Evolutionary conservation across 2,113 vertebrate genomes (phyloP), one percentile per base, ranked within the genome.

Genomic region (Cyprinodon tularosa): DNA sequence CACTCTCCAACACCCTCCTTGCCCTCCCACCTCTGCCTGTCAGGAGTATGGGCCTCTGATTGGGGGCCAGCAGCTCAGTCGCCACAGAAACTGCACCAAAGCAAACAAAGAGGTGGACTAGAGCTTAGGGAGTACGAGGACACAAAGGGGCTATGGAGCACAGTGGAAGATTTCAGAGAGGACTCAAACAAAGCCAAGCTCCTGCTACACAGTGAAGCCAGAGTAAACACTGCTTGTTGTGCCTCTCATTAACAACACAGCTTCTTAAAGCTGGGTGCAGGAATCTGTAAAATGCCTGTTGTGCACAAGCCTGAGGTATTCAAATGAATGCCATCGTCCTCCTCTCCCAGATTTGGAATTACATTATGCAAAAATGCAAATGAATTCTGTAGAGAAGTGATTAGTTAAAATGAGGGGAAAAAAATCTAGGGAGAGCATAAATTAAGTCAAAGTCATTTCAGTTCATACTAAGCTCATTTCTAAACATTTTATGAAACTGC

Each of bases 31-130:
- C 79, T 63, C 57, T 66, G 79, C 78, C 87, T 89, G 82, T 89
- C 90, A 93, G 86, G 84, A 82, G 80, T 86, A 74, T 89, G 91
- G 90, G 92, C 91, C 90, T 86, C 88, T 90, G 90, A 93, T 88
- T 87, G 88, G 92, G 90, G 92, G 89, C 90, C 87, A 84, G 75
- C 86, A 72, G 89, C 88, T 90, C 88, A 86, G 93, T 95, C 76
- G 68, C 90, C 93, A 94, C 85, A 88, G 93, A 91, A 94, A 95
- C 94, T 82, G 90, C 89, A 89, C 91, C 91, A 94, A 93, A 93
- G 93, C 93, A 93, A 95, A 94, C 94, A 95, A 93, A 93, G 90
- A 87, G 90, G 89, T 86, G 89, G 92, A 93, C 93, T 81, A 62
- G 88, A 91, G 90, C 84, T 80, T 86, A 86, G 88, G 84, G 85